Conservation (phyloP, 2,113 vertebrate species). For the Otis tarda region DNA sequence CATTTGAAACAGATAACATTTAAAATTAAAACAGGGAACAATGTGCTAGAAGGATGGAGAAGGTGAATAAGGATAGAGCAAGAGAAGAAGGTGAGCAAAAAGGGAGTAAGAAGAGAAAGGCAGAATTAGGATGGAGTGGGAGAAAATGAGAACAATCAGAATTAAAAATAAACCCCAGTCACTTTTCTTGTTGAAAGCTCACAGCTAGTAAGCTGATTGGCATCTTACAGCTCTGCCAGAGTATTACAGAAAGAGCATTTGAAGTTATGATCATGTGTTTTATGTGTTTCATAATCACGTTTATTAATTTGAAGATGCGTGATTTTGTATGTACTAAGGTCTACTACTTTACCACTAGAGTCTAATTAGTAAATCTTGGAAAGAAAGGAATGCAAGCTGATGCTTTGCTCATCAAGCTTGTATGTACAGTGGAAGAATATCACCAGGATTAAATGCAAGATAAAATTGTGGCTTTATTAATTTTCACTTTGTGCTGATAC, state of each 20-base stretch:
- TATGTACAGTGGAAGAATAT: not conserved
- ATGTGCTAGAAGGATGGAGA: not conserved
- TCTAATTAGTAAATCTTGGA: constrained; percentile 31
- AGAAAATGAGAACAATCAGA: not conserved
- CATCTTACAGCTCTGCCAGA: not conserved
- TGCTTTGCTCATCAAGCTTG: not conserved
- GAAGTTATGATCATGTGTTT: not conserved
- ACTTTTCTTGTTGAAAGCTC: not conserved
- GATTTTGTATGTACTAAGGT: not conserved
- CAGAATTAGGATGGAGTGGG: not conserved
- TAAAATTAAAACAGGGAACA: not conserved
- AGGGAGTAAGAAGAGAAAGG: not conserved
- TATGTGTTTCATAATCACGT: constrained; percentile 12
- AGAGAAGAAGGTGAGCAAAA: not conserved
- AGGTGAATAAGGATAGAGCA: not conserved
- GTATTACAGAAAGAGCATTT: constrained; percentile 4
- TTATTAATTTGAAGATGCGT: not conserved
- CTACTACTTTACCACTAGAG: not conserved
- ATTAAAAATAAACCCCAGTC: constrained; percentile 21
- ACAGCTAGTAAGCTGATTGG: constrained; percentile 3
- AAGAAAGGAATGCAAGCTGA: not conserved
- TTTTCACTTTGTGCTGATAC: constrained; percentile 28
- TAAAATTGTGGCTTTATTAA: not conserved
- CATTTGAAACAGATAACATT: not conserved
- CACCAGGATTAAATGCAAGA: constrained; percentile 1